Conservation (phyloP, 2,113 vertebrate genomes). For the Pterocles burchelli region DNA sequence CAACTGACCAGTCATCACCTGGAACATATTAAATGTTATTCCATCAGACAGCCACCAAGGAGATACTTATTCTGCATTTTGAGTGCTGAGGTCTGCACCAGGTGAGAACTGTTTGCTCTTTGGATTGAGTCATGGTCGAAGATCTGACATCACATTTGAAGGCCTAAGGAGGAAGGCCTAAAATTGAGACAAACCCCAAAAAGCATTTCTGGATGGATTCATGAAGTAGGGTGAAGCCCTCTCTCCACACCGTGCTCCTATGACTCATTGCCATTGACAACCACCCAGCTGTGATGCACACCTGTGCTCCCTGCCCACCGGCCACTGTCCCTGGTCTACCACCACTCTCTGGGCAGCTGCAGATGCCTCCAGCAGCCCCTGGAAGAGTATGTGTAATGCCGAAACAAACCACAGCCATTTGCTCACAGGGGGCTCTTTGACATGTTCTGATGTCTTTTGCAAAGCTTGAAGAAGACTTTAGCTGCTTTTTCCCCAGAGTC, state of each 20-base stretch:
- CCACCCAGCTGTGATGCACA: rapidly evolving
- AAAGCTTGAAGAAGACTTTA: background rate
- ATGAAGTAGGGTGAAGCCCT: rapidly evolving
- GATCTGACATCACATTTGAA: rapidly evolving
- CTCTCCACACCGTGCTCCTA: rapidly evolving
- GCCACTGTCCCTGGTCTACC: background rate
- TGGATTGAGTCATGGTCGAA: background rate
- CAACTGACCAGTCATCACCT: background rate
- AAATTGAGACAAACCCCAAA: background rate
- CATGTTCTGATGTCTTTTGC: background rate
- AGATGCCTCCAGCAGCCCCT: background rate
- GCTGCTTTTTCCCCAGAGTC: background rate
- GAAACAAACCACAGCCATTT: background rate
- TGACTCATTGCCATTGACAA: no score
- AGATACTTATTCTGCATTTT: background rate
- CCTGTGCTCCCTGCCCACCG: rapidly evolving
- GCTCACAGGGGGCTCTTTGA: background rate
- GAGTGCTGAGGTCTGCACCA: background rate
- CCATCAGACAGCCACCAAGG: background rate
- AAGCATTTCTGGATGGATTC: background rate
- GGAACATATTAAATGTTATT: background rate
- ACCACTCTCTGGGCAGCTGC: background rate
- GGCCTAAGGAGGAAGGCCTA: background rate
- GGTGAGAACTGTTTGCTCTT: background rate
- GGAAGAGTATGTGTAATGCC: rapidly evolving